Evolutionary conservation across 2,888 invertebrate genomes (phyloP).

Genomic region (Coenonympha glycerion): DNA sequence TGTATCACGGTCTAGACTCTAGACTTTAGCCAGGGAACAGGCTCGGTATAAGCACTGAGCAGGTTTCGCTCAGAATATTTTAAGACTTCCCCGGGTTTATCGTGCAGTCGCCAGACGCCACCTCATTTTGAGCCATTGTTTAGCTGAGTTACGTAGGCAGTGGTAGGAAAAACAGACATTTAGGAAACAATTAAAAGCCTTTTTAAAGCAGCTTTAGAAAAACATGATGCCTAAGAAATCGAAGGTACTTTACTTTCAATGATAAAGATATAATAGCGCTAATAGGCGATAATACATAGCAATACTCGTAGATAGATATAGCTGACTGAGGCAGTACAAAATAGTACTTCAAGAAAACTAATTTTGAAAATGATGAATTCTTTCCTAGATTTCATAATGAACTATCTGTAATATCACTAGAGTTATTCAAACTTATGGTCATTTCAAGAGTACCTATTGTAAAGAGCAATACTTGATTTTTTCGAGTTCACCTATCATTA

Average conservation of each 20-base stretch:
- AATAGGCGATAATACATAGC: too few species aligned
- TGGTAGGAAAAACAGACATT: background rate
- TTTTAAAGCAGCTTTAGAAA: too few species aligned
- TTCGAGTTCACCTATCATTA: conserved; percentile 17
- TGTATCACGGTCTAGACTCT: conserved; percentile 15
- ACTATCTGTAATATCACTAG: background rate
- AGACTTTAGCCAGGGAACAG: too few species aligned
- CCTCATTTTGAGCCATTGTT: conserved; percentile 49
- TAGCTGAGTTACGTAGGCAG: conserved; percentile 14
- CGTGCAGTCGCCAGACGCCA: conserved; percentile 50
- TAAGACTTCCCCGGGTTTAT: conserved; percentile 28
- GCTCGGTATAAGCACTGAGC: background rate
- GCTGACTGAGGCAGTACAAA: too few species aligned
- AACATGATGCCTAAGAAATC: too few species aligned
- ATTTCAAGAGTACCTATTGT: background rate
- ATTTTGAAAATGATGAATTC: too few species aligned
- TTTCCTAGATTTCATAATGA: too few species aligned
- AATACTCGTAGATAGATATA: too few species aligned
- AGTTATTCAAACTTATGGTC: background rate
- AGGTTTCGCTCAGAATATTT: conserved; percentile 8
- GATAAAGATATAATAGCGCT: too few species aligned
- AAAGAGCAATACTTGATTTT: conserved; percentile 18
- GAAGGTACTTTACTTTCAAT: too few species aligned
- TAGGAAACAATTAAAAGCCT: background rate
- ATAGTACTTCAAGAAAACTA: too few species aligned